phyloP scores from a whole-genome alignment of 2,888 invertebrate genomes.

The Tipula unca region DNA sequence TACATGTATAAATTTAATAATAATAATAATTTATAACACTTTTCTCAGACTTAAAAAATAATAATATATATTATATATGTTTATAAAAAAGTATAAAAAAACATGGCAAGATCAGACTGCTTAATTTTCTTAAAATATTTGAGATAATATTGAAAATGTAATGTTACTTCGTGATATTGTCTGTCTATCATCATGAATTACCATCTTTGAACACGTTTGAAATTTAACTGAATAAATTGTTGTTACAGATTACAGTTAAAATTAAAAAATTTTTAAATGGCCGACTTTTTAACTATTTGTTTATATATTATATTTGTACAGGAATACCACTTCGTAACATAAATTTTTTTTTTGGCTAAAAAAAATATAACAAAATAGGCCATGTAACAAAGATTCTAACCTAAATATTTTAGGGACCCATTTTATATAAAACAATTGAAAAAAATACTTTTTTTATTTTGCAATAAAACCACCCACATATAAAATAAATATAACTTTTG shows the following conservation, averaged over 20 bases:
- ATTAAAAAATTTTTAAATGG: neutral
- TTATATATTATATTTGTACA: neutral
- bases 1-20: neutral
- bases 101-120: constrained; percentile 14
- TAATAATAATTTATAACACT: neutral
- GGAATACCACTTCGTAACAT: neutral
- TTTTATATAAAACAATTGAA: neutral
- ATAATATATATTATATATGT: neutral
- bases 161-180: neutral
- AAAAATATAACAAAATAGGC: neutral
- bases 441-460: neutral
- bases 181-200: neutral
- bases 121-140: neutral
- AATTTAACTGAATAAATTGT: neutral
- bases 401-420: neutral
- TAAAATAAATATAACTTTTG: neutral
- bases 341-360: neutral
- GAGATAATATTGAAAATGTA: neutral
- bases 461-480: neutral
- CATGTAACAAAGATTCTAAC: neutral
- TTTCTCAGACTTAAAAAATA: neutral
- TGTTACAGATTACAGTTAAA: too few relatives aligned
- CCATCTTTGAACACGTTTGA: neutral
- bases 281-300: neutral
- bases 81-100: constrained; percentile 14